Evolutionary conservation across 2,888 invertebrate species (phyloP), one percentile per base, ranked within the genome.

Genomic region (Gymnoscelis rufifasciata): DNA sequence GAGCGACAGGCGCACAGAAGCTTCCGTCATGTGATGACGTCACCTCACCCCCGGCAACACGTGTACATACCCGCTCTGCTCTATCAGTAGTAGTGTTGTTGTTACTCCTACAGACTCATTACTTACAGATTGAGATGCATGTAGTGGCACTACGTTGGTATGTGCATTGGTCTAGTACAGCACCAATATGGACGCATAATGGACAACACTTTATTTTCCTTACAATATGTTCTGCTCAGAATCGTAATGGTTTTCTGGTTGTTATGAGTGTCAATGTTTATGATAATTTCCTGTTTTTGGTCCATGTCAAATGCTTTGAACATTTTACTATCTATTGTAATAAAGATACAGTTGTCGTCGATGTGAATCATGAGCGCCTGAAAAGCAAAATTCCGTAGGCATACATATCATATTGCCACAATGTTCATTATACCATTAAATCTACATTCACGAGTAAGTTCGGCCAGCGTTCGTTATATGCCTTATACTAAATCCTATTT

Each of bases 21-120:
- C 82, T 82, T 84, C 72, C 68, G 73, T 74, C 73, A 68, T 75
- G 77, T 76, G 73, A 71, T 66, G 70, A 72, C 66, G 66, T 69
- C 74, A 70, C 68, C 63, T 51, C 74, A 19, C 31, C 31, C 15
- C 31, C 31, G 70, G 64, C 71, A 64, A 78, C 76, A 80, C 74
- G 71, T 87, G 86, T 87, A 86, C 78, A 87, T 86, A 80, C 68
- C 68, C 67, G 78, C 81, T 74, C 71, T 62, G 77, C 78, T 76
- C 78, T 64, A 51, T 66, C 57, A 60, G 77, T 84, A 81, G 80
- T 78, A 74, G 75, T 83, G 78, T 78, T 68, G 60, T 45, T 50
- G 50, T 50, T 39, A 45, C 42, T 36, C 45, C 26, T 50, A 46
- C 45, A 43, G 42, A 73, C 65, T 69, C 68, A 64, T 71, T 72